phyloP scores from a whole-genome alignment of 2,888 invertebrate species.

The Noctua pronuba region DNA sequence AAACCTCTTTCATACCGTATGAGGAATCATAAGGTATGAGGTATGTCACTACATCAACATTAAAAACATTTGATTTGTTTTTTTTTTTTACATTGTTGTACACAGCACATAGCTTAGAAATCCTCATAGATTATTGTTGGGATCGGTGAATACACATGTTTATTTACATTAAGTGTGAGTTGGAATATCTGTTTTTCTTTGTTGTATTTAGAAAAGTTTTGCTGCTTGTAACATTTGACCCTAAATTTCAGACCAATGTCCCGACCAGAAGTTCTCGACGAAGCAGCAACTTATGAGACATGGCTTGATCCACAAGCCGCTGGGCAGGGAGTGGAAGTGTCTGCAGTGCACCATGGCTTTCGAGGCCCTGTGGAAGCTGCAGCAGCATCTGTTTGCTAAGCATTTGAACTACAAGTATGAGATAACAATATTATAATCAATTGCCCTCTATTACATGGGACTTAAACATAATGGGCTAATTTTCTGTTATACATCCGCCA shows the following conservation, averaged over 20 bases:
- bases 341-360: slow-evolving; percentile 85
- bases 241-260: slow-evolving; percentile 81
- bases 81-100: not conserved
- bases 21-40: not conserved
- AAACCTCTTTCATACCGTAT: too few species aligned
- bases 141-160: not conserved
- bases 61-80: not conserved
- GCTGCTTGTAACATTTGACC: not conserved
- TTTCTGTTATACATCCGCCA: not conserved
- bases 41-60: not conserved
- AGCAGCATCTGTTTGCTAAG: slow-evolving; percentile 85
- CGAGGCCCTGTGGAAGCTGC: slow-evolving; percentile 84
- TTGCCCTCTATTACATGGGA: not conserved
- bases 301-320: slow-evolving; percentile 81
- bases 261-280: slow-evolving; percentile 82
- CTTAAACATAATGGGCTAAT: not conserved
- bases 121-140: not conserved
- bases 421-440: not conserved
- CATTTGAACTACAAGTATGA: slow-evolving; percentile 83
- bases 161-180: too few species aligned
- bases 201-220: not conserved
- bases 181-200: not conserved
- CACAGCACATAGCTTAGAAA: not conserved
- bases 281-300: slow-evolving; percentile 87
- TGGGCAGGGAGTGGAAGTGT: slow-evolving; percentile 84